A percentile compares a stretch with the other conserved stretches of the same genome.
Evolutionary conservation across 2,888 invertebrate species (phyloP).

Genomic region (Aradus depressus): DNA sequence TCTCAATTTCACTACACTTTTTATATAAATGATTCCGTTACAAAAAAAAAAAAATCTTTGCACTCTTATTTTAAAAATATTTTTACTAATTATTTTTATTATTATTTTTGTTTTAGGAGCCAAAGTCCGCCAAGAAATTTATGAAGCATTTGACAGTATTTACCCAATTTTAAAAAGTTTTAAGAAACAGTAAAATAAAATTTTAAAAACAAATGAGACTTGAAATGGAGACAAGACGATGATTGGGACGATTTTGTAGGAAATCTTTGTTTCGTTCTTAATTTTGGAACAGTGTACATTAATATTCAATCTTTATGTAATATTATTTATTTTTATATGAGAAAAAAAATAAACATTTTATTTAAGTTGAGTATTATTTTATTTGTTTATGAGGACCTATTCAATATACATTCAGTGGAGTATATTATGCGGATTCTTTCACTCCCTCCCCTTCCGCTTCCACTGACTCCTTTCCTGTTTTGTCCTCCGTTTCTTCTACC

Average conservation of each 20-base stretch:
- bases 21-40: no score
- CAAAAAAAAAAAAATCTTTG: background rate
- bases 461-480: no score
- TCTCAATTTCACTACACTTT: no score
- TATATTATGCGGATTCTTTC: no score
- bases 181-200: slow-evolving; percentile 40
- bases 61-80: background rate
- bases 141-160: slow-evolving; percentile 55
- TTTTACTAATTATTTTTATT: background rate
- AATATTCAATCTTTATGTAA: no score
- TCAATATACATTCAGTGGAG: no score
- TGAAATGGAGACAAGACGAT: background rate
- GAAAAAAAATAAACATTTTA: background rate
- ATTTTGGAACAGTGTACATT: background rate
- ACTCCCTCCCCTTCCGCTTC: no score
- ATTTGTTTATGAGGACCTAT: no score
- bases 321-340: background rate
- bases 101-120: slow-evolving; percentile 40
- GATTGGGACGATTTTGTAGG: background rate
- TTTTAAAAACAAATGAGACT: background rate
- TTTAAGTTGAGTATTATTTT: no score
- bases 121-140: slow-evolving; percentile 50
- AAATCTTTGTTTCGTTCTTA: background rate
- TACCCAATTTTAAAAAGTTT: slow-evolving; percentile 53
- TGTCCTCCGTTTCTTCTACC: background rate